Conservation (phyloP, 2,113 vertebrate species). For the Myrmophylax atrothorax region DNA sequence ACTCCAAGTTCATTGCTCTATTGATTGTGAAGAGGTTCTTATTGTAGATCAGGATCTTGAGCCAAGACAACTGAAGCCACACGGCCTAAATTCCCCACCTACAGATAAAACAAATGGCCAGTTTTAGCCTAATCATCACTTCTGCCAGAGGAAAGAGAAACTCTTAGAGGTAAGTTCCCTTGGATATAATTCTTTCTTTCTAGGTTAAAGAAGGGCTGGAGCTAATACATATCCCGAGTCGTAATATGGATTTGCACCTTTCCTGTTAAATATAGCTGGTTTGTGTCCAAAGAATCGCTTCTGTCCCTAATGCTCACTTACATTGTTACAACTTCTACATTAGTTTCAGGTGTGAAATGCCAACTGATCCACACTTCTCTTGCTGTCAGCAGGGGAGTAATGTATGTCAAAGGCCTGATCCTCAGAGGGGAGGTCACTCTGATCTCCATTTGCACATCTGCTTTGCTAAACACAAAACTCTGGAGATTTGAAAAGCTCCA, state of each 20-base stretch:
- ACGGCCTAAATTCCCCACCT: background rate
- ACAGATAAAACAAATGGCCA: conserved; percentile 20
- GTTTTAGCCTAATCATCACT: conserved; percentile 30
- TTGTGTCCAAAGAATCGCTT: background rate
- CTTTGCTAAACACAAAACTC: conserved; percentile 30
- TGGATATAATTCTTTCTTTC: conserved; percentile 34
- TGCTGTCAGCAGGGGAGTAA: conserved; percentile 38
- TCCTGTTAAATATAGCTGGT: conserved; percentile 18
- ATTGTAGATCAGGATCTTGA: background rate
- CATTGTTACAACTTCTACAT: conserved; percentile 8
- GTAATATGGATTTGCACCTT: conserved; percentile 44
- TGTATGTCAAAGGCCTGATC: background rate
- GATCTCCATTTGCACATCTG: conserved; percentile 44
- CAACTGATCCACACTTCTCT: background rate
- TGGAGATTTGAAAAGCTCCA: background rate
- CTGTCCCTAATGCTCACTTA: conserved; percentile 24
- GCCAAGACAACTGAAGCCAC: background rate
- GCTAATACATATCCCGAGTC: background rate
- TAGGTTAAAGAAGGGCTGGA: background rate
- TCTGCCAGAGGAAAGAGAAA: conserved; percentile 3
- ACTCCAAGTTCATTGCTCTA: background rate
- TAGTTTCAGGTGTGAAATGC: conserved; percentile 54
- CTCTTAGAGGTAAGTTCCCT: conserved; percentile 21
- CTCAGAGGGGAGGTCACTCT: background rate
- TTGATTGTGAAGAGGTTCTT: background rate